These are phyloP conservation scores for Geopemphigus sp. DNA, from an alignment of 1,140 invertebrate species.

Conservation along the genomic window DNA sequence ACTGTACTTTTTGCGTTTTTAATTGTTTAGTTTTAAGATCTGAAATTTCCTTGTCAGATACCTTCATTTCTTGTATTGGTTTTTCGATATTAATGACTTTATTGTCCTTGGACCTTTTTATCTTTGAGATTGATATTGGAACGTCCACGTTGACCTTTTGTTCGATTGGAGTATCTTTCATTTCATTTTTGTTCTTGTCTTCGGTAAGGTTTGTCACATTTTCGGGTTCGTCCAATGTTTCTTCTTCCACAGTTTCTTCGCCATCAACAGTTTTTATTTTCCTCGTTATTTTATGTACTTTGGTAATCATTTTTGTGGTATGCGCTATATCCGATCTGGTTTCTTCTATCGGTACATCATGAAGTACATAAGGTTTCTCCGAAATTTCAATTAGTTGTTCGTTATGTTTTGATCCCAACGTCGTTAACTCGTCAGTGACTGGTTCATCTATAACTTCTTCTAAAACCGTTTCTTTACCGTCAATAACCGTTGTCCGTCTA, in stretches of 20 bases:
- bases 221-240: neutral
- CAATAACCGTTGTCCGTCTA: neutral
- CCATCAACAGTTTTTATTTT: neutral
- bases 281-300: neutral
- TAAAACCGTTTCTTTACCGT: slow-evolving; percentile 9
- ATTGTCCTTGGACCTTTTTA: neutral
- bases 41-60: neutral
- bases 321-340: neutral
- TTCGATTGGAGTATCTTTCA: neutral
- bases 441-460: neutral
- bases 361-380: neutral
- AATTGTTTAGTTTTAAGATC: neutral
- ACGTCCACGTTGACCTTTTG: neutral
- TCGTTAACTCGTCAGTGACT: too few relatives aligned
- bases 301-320: neutral
- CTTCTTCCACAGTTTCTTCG: neutral
- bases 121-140: neutral
- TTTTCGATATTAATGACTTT: neutral
- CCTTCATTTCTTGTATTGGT: neutral
- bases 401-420: too few relatives aligned
- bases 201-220: neutral
- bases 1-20: neutral
- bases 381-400: neutral
- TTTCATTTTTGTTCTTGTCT: neutral
- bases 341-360: neutral